These are phyloP conservation scores for Bombus sylvicola DNA, from an alignment of 1,140 invertebrate genomes.

Conservation along the genomic window DNA sequence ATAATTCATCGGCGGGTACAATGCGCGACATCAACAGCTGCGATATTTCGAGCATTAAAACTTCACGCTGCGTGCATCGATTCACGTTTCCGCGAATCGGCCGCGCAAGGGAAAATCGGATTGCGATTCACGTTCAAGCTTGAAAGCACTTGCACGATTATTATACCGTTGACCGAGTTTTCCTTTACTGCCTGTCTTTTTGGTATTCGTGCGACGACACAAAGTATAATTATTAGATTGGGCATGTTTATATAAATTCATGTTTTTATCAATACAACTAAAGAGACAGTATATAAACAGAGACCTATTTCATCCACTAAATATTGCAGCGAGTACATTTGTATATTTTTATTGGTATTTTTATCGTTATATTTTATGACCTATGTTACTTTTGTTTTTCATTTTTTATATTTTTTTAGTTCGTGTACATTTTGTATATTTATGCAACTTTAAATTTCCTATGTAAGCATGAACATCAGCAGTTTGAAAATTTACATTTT, in stretches of 20 bases:
- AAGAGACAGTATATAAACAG: too few species aligned
- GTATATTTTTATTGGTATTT: background rate
- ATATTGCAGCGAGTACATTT: too few species aligned
- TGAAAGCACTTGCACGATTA: background rate
- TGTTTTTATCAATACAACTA: too few species aligned
- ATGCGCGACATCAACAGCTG: background rate
- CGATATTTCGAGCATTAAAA: constrained; percentile 2
- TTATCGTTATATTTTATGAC: too few species aligned
- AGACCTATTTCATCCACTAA: too few species aligned
- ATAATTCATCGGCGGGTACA: background rate
- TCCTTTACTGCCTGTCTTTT: background rate
- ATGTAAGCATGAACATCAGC: too few species aligned
- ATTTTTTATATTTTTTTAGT: background rate
- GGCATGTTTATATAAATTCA: background rate
- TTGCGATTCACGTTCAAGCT: background rate
- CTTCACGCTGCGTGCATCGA: constrained; percentile 1
- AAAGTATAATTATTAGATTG: background rate
- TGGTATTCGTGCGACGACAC: background rate
- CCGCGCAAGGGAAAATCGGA: background rate
- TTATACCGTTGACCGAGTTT: background rate
- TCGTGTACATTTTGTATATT: background rate
- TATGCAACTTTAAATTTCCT: too few species aligned
- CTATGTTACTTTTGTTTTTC: background rate
- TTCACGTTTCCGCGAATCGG: background rate
- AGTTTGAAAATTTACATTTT: too few species aligned